Evolutionary conservation across 92 coral and sea anemone genomes (phyloP).

Genomic region (Phenganax marumi): DNA sequence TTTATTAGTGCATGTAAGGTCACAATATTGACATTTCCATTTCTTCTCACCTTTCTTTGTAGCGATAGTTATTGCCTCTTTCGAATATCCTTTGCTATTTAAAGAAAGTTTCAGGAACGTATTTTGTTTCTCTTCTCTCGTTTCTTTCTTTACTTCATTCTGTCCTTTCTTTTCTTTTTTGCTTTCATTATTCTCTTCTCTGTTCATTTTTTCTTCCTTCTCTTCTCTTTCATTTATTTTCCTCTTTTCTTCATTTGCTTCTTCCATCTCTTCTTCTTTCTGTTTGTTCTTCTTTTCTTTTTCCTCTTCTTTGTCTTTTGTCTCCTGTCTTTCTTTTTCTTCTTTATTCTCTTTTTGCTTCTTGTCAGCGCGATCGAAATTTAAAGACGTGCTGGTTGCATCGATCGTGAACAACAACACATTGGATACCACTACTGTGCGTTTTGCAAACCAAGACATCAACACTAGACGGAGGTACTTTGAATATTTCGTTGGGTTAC

Average conservation of each 20-base stretch:
- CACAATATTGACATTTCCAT: constrained; percentile 31
- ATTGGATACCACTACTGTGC: constrained; percentile 1
- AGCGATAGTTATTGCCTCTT: neutral
- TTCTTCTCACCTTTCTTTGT: neutral
- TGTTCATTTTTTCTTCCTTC: neutral
- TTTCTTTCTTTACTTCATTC: neutral
- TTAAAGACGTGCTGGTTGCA: neutral
- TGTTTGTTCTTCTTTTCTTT: neutral
- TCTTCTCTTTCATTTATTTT: neutral
- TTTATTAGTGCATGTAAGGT: constrained; percentile 19
- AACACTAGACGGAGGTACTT: constrained; percentile 37
- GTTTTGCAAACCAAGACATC: constrained; percentile 34
- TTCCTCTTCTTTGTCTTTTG: neutral
- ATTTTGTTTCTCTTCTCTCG: neutral
- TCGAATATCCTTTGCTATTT: neutral
- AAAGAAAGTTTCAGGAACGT: neutral
- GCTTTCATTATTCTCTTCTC: neutral
- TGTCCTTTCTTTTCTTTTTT: neutral
- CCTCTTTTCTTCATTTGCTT: neutral
- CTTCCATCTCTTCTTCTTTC: neutral
- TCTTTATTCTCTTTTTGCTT: constrained; percentile 1
- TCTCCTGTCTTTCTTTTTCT: neutral
- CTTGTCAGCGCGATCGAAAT: neutral
- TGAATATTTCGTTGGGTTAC: constrained; percentile 40
- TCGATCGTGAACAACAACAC: constrained; percentile 19